Evolutionary conservation across 1,140 invertebrate genomes (phyloP).

Genomic region (Semibalanus balanoides): DNA sequence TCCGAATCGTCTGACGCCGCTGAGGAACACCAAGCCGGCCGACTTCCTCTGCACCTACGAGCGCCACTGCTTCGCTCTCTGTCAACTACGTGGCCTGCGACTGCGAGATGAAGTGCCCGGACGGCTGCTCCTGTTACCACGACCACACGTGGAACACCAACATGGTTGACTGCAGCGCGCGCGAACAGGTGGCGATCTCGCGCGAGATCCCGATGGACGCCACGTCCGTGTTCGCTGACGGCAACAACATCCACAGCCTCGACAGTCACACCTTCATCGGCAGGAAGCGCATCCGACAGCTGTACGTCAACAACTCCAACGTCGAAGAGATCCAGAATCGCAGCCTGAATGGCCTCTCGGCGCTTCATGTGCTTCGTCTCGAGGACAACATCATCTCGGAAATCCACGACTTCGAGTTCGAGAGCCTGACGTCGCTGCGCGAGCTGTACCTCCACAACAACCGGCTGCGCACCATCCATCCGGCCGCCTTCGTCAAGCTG

Average conservation of each 20-base stretch:
- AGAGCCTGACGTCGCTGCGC: conserved; percentile 48
- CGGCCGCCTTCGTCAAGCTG: conserved; percentile 65
- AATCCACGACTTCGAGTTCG: conserved; percentile 67
- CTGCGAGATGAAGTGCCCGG: conserved; percentile 77
- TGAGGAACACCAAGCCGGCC: conserved; percentile 35
- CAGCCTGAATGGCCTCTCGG: conserved; percentile 70
- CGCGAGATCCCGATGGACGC: conserved; percentile 84
- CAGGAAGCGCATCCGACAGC: conserved; percentile 65
- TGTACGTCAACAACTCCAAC: conserved; percentile 76
- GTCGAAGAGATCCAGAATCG: conserved; percentile 71
- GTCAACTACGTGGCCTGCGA: conserved; percentile 85
- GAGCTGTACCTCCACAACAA: conserved; percentile 81
- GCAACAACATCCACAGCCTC: conserved; percentile 71
- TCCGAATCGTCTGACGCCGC: background rate
- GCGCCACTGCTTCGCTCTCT: conserved; percentile 80
- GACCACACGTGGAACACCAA: conserved; percentile 87
- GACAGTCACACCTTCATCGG: conserved; percentile 81
- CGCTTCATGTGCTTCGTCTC: conserved; percentile 49
- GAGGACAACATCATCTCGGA: conserved; percentile 68
- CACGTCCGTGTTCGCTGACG: conserved; percentile 81
- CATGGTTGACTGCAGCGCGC: conserved; percentile 68
- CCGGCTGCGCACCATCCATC: conserved; percentile 63
- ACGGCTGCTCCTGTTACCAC: conserved; percentile 85
- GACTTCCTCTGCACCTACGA: conserved; percentile 86
- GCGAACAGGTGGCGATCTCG: conserved; percentile 52